A percentile compares a stretch with the other conserved stretches of the same genome.
Conservation (phyloP, 2,888 invertebrate genomes). For the Phlogophora meticulosa region DNA sequence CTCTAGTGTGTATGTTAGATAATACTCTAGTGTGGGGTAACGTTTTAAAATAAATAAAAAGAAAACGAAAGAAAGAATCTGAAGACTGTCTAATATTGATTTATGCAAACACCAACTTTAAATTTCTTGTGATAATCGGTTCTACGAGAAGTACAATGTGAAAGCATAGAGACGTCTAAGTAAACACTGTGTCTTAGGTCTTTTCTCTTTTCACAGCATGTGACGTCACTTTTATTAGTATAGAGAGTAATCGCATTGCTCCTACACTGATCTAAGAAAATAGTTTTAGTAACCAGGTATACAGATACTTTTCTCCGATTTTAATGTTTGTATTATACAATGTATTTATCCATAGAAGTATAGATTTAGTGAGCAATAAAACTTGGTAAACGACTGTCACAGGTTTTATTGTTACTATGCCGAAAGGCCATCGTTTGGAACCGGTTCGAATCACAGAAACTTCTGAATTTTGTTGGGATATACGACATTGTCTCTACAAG, state of each 20-base stretch:
- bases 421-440: neutral
- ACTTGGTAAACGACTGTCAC: neutral
- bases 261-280: neutral
- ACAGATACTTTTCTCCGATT: neutral
- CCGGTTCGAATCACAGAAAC: constrained; percentile 11
- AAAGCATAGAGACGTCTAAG: constrained; percentile 50
- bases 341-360: neutral
- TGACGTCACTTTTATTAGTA: constrained; percentile 29
- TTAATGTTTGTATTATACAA: neutral
- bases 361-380: neutral
- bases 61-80: too few species aligned
- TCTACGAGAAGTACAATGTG: constrained; percentile 34
- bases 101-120: constrained; percentile 1
- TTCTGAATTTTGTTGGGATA: neutral
- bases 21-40: too few species aligned
- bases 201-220: constrained; percentile 55
- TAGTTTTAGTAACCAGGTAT: neutral
- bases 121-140: constrained; percentile 28
- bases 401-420: constrained; percentile 21
- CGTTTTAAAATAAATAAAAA: too few species aligned
- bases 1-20: too few species aligned
- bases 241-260: constrained; percentile 3
- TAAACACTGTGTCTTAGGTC: constrained; percentile 36
- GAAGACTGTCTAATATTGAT: constrained; percentile 5
- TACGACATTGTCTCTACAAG: neutral